Evolutionary conservation across 2,888 invertebrate genomes (phyloP), one percentile per base, ranked within the genome.

Genomic region (Cylloceria caligata): DNA sequence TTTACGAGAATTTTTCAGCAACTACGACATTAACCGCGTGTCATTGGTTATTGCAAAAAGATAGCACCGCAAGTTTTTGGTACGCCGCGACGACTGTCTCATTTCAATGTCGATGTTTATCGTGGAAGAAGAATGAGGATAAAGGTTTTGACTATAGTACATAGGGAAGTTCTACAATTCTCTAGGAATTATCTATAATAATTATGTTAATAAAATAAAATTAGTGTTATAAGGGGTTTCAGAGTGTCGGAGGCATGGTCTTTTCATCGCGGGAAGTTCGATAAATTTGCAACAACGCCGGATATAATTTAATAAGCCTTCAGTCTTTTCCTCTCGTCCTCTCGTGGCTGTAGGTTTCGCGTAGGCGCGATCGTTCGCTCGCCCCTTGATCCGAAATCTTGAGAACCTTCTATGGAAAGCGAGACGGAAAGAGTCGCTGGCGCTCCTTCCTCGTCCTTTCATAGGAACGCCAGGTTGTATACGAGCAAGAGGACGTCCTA

Each of bases 1-100:
- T n/a, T 81, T 78, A 81, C 73, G 81, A 77, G 21, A 11, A 4
- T 30, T 81, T 77, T 68, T 57, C 76, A 67, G 62, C 34, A 67
- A 39, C 57, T 16, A 60, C 45, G 57, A 60, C 76, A 34, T 27
- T 74, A 39, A 52, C 75, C 21, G 49, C 5, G 30, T 39, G 6
- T 39, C 45, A 74, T 74, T 74, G 62, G 42, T 36, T 45, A 13
- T 80, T 27, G 11, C 42, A 62, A 62, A 34, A 27, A 47, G 6
- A 24, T 21, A 45, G 19, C 52, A 36, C 16, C 30, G 34, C 42
- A 27, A 16, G 30, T 45, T 74, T 69, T 68, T 9, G 6, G 34
- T 2, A 73, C 30, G 27, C 36, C 27, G 34, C 27, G 42, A 21
- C 45, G 30, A 57, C 6, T 34, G 9, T 45, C 39, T 39, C 5